Percentiles rank a stretch among this genome's conserved stretches.
Evolutionary conservation across 2,888 invertebrate genomes (phyloP).

Genomic region (Stenodera caucasica): DNA sequence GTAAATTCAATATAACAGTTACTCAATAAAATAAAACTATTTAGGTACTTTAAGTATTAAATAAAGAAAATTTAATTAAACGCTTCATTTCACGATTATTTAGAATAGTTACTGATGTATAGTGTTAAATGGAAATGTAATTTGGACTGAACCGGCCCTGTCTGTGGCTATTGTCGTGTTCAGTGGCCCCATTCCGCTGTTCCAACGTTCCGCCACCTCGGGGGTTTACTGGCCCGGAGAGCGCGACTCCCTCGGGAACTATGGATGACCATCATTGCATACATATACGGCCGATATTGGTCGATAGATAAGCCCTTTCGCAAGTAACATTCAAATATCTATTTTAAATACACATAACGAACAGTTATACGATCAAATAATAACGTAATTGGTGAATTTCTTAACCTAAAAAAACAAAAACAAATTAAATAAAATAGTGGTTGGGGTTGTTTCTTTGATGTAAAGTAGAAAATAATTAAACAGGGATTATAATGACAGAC

Average conservation of each 20-base stretch:
- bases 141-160: neutral
- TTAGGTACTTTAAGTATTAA: too few species aligned
- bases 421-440: neutral
- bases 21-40: neutral
- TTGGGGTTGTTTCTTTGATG: neutral
- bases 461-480: constrained; percentile 19
- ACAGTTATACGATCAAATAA: too few species aligned
- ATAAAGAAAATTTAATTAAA: neutral
- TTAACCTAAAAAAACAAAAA: too few species aligned
- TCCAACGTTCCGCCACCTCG: constrained; percentile 24
- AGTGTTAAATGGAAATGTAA: neutral
- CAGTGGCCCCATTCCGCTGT: constrained; percentile 25
- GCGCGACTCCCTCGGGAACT: constrained; percentile 29
- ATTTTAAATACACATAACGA: too few species aligned
- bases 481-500: constrained; percentile 24
- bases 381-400: too few species aligned
- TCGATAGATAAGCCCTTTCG: constrained; percentile 31
- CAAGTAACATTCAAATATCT: constrained; percentile 15
- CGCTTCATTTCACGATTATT: too few species aligned
- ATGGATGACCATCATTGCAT: constrained; percentile 33
- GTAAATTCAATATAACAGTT: neutral
- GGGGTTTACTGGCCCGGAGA: constrained; percentile 28
- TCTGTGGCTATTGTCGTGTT: constrained; percentile 23
- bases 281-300: constrained; percentile 31
- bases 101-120: too few species aligned